Percentiles rank a stretch among this genome's conserved stretches.
Evolutionary conservation across 2,113 vertebrate genomes (phyloP).

Genomic region (Pedionomus torquatus): DNA sequence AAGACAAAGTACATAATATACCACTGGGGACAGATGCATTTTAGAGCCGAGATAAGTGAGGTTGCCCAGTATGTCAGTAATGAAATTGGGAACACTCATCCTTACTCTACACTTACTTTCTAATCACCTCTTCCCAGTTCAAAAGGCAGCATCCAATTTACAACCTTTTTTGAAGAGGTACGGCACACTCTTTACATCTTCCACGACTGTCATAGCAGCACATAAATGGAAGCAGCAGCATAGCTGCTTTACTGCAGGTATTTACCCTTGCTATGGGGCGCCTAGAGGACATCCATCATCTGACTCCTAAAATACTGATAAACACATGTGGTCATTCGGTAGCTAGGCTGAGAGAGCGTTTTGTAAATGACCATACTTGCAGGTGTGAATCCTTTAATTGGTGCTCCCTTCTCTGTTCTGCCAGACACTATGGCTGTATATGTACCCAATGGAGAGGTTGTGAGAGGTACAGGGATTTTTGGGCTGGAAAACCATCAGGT

Average conservation of each 20-base stretch:
- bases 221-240: neutral
- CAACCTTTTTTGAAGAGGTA: neutral
- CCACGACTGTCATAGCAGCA: neutral
- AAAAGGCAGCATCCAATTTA: neutral
- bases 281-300: neutral
- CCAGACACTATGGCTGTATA: neutral
- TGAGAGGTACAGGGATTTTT: neutral
- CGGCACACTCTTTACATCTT: neutral
- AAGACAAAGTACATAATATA: neutral
- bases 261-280: neutral
- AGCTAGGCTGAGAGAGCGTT: neutral
- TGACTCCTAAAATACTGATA: neutral
- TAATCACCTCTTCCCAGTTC: neutral
- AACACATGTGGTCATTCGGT: neutral
- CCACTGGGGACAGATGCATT: neutral
- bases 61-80: neutral
- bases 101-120: neutral
- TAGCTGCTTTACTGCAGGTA: neutral
- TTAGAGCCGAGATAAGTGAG: neutral
- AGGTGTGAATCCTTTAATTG: neutral
- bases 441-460: accelerated
- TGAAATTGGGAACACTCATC: neutral
- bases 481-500: neutral
- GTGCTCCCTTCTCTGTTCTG: neutral
- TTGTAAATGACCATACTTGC: neutral